A percentile compares a stretch with the other conserved stretches of the same genome.
phyloP scores from a whole-genome alignment of 2,888 invertebrate species.

The Diadromus collaris region DNA sequence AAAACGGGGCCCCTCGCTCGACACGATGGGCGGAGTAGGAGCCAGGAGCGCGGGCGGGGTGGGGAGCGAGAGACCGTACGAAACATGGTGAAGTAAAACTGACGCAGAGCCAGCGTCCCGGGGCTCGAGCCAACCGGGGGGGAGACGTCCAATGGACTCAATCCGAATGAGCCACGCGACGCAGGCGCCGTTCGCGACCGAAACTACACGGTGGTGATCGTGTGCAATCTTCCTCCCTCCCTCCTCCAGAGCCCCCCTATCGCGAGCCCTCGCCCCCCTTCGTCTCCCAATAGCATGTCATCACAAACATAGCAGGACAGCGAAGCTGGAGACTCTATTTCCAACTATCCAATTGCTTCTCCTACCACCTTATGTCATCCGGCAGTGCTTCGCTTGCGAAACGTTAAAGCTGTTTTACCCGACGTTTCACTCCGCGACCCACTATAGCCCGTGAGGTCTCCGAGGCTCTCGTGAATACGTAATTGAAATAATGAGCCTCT shows the following conservation, averaged over 20 bases:
- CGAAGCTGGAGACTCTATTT: conserved; percentile 59
- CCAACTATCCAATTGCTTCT: conserved; percentile 59
- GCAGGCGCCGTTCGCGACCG: conserved; percentile 67
- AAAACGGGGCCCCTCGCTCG: conserved; percentile 58
- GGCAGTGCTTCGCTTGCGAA: conserved; percentile 14
- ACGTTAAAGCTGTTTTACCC: conserved; percentile 10
- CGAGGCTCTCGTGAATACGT: conserved; percentile 10
- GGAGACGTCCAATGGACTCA: conserved; percentile 69
- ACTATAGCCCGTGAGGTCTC: conserved; percentile 16
- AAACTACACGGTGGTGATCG: conserved; percentile 17
- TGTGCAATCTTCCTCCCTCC: conserved; percentile 44
- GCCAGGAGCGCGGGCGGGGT: conserved; percentile 9
- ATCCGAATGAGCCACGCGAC: conserved; percentile 53
- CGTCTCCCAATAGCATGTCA: conserved; percentile 44
- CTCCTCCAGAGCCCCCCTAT: too few species aligned
- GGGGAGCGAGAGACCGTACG: conserved; percentile 43
- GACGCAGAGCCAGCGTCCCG: conserved; percentile 71
- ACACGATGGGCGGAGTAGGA: not conserved
- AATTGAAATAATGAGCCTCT: not conserved
- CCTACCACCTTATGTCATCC: conserved; percentile 40
- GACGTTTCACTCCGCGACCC: not conserved
- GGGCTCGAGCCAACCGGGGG: conserved; percentile 60
- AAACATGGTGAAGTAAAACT: conserved; percentile 72
- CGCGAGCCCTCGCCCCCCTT: conserved; percentile 17
- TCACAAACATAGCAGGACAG: conserved; percentile 47